phyloP scores from a whole-genome alignment of 2,888 invertebrate genomes.

The Apotomis capreana region DNA sequence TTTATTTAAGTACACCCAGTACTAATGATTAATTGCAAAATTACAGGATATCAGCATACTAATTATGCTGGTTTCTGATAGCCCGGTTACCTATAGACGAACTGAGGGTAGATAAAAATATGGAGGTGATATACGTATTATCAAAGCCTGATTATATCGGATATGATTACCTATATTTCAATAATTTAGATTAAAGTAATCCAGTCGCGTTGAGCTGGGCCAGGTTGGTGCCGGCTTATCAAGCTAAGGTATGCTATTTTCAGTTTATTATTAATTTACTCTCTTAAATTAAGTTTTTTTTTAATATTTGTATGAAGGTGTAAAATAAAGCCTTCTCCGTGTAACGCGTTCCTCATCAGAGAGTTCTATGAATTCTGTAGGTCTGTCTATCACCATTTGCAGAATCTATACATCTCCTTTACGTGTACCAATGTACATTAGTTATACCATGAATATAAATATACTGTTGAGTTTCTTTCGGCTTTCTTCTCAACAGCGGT shows the following conservation, averaged over 20 bases:
- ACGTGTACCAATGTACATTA: no score
- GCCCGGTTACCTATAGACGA: constrained; percentile 17
- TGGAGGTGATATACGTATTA: constrained; percentile 40
- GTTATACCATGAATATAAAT: no score
- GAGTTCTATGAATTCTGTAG: no score
- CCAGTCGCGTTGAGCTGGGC: constrained; percentile 56
- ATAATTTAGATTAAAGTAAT: constrained; percentile 64
- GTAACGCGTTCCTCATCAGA: no score
- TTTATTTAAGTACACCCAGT: no score
- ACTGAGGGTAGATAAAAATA: constrained; percentile 28
- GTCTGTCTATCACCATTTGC: no score
- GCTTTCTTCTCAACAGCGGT: no score
- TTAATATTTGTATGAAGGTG: no score
- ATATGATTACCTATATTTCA: constrained; percentile 60
- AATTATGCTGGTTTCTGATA: neutral
- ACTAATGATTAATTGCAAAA: neutral
- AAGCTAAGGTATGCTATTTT: constrained; percentile 53
- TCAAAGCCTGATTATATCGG: constrained; percentile 49
- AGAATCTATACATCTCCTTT: no score
- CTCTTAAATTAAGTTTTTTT: no score
- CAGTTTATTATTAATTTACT: neutral
- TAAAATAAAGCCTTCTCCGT: no score
- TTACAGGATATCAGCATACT: neutral
- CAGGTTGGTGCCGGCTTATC: constrained; percentile 50
- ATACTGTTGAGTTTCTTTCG: no score